Evolutionary conservation across 2,888 invertebrate species (phyloP).

Genomic region (Stictocephala bisonia): DNA sequence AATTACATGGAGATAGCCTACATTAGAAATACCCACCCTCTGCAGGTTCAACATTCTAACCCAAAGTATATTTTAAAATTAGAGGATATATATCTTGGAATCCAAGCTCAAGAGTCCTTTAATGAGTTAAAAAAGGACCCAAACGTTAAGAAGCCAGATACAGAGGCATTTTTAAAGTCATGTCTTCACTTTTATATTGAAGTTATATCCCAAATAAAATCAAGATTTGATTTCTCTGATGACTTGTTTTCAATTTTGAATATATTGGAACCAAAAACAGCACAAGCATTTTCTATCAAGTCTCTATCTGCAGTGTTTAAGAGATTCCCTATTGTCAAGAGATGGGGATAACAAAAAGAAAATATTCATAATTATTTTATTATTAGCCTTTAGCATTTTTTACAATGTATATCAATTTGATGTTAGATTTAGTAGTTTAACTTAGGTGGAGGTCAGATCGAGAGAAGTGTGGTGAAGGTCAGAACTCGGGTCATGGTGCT

Average conservation of each 20-base stretch:
- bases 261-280: slow-evolving; percentile 33
- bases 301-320: slow-evolving; percentile 28
- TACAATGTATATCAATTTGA: too few species aligned
- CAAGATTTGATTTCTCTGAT: slow-evolving; percentile 39
- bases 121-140: not conserved
- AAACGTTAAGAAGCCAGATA: too few species aligned
- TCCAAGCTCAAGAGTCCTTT: not conserved
- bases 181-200: slow-evolving; percentile 10
- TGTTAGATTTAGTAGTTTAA: too few species aligned
- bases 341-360: too few species aligned
- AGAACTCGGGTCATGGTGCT: too few species aligned
- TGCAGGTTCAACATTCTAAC: not conserved
- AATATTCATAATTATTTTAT: too few species aligned
- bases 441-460: too few species aligned
- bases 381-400: too few species aligned
- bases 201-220: not conserved
- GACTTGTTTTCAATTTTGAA: slow-evolving; percentile 25
- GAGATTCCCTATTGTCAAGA: slow-evolving; percentile 43
- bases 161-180: not conserved
- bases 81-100: not conserved
- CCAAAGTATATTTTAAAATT: not conserved
- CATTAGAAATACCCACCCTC: not conserved
- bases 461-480: too few species aligned
- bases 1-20: not conserved
- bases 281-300: slow-evolving; percentile 17